Conservation (phyloP, 2,113 vertebrate genomes). For the Channa maculata region DNA sequence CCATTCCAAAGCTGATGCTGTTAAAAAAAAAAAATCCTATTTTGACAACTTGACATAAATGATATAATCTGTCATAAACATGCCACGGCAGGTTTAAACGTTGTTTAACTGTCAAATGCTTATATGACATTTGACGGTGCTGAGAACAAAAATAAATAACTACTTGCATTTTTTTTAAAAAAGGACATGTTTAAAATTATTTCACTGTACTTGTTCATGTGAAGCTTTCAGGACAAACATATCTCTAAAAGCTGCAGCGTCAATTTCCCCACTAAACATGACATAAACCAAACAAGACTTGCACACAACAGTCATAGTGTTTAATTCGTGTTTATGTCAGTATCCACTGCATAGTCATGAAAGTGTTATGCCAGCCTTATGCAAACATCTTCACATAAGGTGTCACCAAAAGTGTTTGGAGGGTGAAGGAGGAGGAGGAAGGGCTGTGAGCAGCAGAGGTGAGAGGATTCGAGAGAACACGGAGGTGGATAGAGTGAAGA, state of each 20-base stretch:
- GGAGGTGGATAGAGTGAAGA: constrained; percentile 13
- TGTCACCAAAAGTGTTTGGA: constrained; percentile 27
- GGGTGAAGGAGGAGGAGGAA: constrained; percentile 6
- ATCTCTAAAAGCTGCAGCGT: too few relatives aligned
- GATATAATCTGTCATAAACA: background rate
- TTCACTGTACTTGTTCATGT: too few relatives aligned
- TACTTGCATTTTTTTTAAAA: too few relatives aligned
- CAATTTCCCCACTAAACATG: too few relatives aligned
- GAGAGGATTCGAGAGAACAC: constrained; percentile 24
- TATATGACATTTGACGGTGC: background rate
- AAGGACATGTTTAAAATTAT: too few relatives aligned
- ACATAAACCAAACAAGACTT: too few relatives aligned
- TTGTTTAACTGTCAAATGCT: background rate
- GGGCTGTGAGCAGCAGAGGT: constrained; percentile 5
- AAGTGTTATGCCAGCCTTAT: constrained; percentile 5
- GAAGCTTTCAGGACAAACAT: too few relatives aligned
- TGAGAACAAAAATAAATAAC: too few relatives aligned
- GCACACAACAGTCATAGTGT: background rate
- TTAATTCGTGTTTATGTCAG: constrained; percentile 11
- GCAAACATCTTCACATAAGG: constrained; percentile 12
- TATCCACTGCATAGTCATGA: background rate
- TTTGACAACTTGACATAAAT: too few relatives aligned
- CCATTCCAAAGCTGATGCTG: too few relatives aligned
- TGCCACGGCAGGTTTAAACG: background rate
- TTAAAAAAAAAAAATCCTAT: too few relatives aligned